A percentile compares a stretch with the other conserved stretches of the same genome.
phyloP scores from a whole-genome alignment of 2,888 invertebrate species.

The Penaeus monodon region DNA sequence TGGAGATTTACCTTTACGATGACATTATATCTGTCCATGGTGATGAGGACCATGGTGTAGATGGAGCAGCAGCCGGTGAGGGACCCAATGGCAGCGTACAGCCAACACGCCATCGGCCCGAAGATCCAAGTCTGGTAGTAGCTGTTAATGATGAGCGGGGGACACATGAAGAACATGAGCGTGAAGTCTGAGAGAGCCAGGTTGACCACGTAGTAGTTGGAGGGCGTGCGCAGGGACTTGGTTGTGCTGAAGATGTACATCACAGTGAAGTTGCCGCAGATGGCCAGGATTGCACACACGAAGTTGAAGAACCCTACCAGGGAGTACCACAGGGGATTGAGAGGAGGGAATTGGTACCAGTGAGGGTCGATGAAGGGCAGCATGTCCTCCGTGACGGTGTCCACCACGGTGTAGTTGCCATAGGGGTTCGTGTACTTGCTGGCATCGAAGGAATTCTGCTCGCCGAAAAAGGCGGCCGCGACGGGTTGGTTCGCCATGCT shows the following conservation, averaged over 20 bases:
- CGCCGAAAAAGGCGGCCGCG: no score
- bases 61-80: constrained; percentile 91
- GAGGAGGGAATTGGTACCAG: constrained; percentile 68
- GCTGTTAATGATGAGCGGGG: constrained; percentile 39
- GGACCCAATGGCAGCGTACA: constrained; percentile 89
- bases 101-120: constrained; percentile 77
- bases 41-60: constrained; percentile 93
- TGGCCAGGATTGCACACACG: no score
- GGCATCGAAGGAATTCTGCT: no score
- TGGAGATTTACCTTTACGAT: constrained; percentile 72
- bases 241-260: constrained; percentile 66
- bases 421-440: constrained; percentile 40
- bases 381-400: constrained; percentile 66
- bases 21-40: constrained; percentile 78
- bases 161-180: constrained; percentile 79
- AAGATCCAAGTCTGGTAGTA: constrained; percentile 45
- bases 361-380: constrained; percentile 67
- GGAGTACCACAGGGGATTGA: constrained; percentile 67
- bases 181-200: constrained; percentile 88
- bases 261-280: constrained; percentile 66
- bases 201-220: constrained; percentile 89
- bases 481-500: no score
- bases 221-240: constrained; percentile 68
- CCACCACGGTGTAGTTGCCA: constrained; percentile 82
- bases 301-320: constrained; percentile 66